Base-by-base conservation (phyloP, 1,140 invertebrate species). In the Rhopalosiphum maidis region DNA sequence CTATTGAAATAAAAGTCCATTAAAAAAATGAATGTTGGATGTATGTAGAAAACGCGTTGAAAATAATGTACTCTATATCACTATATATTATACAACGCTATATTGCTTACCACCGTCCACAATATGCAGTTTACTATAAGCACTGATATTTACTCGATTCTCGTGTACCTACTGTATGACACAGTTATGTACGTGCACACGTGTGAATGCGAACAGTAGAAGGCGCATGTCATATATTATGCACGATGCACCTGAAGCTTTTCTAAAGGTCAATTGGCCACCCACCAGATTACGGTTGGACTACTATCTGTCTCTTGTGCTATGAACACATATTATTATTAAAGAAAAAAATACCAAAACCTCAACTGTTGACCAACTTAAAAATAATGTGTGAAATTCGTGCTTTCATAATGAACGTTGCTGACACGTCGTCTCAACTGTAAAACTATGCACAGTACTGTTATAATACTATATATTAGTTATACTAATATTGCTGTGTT, bases 1-100 rank as follows among this genome's bases (percentile, higher is more conserved):
- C n/a, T n/a, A 77, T 77, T n/a, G 60, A 77, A 77, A 77, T 25
- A 60, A 68, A 77, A 77, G 30, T 77, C 60, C 60, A 77, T 77
- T 77, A n/a, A 77, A 77, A 68, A 77, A 77, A 77, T 77, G 60
- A 77, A 51, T 51, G 48, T 51, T 51, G 48, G 21, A 77, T 77
- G n/a, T n/a, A 77, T 77, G 60, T 77, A 15, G 15, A 77, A 77
- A 77, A 77, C n/a, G 11, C 30, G n/a, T n/a, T 15, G 15, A 77
- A 11, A 68, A 68, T n/a, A 68, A 77, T 77, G 18, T 35, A 77
- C 60, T 18, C n/a, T 77, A 35, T 35, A 18, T 4, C 15, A 18
- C 48, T 51, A 18, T 51, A 51, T 4, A 51, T 51, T 51, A 21
- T 18, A 51, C 21, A 18, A n/a, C 11, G 9, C 60, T n/a, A 68